These are phyloP conservation scores for Calyptommatus sinebrachiatus DNA, from an alignment of 2,113 vertebrate genomes.

Conservation along the genomic window DNA sequence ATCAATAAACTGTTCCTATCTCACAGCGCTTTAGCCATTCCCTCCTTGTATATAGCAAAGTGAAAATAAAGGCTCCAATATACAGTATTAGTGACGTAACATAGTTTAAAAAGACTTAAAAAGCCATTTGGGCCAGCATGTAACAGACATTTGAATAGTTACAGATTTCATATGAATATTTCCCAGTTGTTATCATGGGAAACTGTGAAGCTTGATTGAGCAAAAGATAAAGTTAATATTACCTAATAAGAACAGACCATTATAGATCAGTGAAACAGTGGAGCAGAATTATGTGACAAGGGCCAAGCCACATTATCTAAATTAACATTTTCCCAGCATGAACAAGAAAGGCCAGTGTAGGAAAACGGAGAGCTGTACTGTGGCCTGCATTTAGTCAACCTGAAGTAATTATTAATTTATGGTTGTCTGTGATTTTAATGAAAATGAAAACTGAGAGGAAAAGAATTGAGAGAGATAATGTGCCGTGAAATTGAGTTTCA, in stretches of 20 bases:
- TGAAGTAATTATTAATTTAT: conserved; percentile 99
- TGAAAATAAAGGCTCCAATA: conserved; percentile 47
- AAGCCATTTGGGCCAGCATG: conserved; percentile 57
- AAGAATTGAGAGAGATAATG: conserved; percentile 99
- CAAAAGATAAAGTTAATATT: conserved; percentile 94
- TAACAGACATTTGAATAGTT: conserved; percentile 60
- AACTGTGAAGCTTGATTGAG: conserved; percentile 86
- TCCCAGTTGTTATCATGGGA: conserved; percentile 74
- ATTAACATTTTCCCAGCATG: conserved; percentile 98
- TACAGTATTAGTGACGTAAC: conserved; percentile 37
- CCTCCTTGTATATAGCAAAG: not conserved
- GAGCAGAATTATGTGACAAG: conserved; percentile 94
- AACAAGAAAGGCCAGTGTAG: conserved; percentile 90
- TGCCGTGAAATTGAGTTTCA: conserved; percentile 99
- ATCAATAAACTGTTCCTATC: no score
- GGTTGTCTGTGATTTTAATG: conserved; percentile 99
- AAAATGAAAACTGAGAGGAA: conserved; percentile 98
- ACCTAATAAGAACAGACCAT: conserved; percentile 97
- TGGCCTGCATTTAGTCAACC: conserved; percentile 97
- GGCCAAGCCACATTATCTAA: conserved; percentile 95
- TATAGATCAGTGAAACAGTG: conserved; percentile 96
- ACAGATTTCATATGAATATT: conserved; percentile 62
- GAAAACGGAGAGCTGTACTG: conserved; percentile 81
- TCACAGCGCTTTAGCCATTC: no score
- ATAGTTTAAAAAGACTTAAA: conserved; percentile 59